phyloP scores from a whole-genome alignment of 1,140 invertebrate species.

The Eupristina koningsbergeri region DNA sequence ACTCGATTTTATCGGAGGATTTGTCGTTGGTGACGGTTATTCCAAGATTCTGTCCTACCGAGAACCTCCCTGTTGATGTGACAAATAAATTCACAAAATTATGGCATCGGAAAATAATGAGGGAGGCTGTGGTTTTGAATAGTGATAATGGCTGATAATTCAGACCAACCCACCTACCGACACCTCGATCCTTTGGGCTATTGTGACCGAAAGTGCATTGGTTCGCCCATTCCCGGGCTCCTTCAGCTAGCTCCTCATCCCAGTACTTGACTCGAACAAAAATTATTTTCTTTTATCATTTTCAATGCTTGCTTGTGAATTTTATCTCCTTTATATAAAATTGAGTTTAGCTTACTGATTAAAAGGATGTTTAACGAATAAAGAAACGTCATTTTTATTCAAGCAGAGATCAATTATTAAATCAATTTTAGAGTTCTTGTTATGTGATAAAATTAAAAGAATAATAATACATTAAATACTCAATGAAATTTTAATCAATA shows the following conservation, averaged over 20 bases:
- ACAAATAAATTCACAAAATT: not conserved
- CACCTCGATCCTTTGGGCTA: constrained; percentile 44
- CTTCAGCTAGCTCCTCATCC: constrained; percentile 66
- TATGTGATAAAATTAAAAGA: too few species aligned
- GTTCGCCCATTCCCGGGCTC: constrained; percentile 69
- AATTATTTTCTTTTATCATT: constrained; percentile 20
- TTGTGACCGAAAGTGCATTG: constrained; percentile 68
- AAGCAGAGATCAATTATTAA: too few species aligned
- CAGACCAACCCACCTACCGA: not conserved
- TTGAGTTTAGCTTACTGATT: too few species aligned
- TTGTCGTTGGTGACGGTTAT: constrained; percentile 66
- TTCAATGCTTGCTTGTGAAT: too few species aligned
- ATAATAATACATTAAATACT: too few species aligned
- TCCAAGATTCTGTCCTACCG: constrained; percentile 84
- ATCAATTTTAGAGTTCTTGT: too few species aligned
- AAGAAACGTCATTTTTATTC: too few species aligned
- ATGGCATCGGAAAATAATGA: not conserved
- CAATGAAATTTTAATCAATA: too few species aligned
- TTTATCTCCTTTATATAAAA: too few species aligned
- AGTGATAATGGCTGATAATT: not conserved
- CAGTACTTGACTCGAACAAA: constrained; percentile 57
- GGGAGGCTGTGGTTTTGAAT: too few species aligned
- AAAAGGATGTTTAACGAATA: too few species aligned
- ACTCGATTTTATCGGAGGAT: not conserved
- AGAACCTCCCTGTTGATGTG: constrained; percentile 75